Conservation (phyloP, 2,113 vertebrate species). For the Hystrix cristata region DNA sequence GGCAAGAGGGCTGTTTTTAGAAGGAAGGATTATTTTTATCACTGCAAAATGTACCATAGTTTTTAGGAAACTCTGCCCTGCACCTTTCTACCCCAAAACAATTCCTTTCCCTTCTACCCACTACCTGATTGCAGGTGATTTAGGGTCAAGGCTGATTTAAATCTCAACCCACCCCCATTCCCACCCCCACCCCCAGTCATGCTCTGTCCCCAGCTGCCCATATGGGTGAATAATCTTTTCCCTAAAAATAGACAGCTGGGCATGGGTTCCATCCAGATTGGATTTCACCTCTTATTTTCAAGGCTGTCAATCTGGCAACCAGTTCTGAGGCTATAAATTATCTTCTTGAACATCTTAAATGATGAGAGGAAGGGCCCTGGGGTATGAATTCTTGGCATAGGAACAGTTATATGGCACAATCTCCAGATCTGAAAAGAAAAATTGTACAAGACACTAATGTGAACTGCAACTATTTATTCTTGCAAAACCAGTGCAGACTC, state of each 20-base stretch:
- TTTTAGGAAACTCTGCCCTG: neutral
- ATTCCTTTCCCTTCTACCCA: neutral
- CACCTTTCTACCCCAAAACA: neutral
- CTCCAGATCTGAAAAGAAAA: constrained; percentile 46
- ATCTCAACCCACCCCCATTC: neutral
- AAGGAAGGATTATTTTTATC: constrained; percentile 65
- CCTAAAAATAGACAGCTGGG: constrained; percentile 77
- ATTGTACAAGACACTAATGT: constrained; percentile 59
- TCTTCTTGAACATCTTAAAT: constrained; percentile 64
- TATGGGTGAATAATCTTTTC: constrained; percentile 63
- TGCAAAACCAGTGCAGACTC: constrained; percentile 43
- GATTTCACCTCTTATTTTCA: constrained; percentile 78
- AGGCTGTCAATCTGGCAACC: constrained; percentile 69
- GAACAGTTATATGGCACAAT: constrained; percentile 55
- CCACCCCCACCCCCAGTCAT: neutral
- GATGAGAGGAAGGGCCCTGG: constrained; percentile 55
- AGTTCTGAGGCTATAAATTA: constrained; percentile 56
- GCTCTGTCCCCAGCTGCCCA: constrained; percentile 44
- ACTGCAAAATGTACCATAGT: neutral
- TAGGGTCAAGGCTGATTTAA: constrained; percentile 21
- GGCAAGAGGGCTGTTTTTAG: constrained; percentile 65
- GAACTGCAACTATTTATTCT: constrained; percentile 50
- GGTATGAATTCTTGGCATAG: constrained; percentile 58
- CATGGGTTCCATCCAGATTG: constrained; percentile 8
- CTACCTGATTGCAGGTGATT: neutral